Evolutionary conservation across 92 coral and sea anemone species (phyloP).

Genomic region (Palythoa caribaeorum): DNA sequence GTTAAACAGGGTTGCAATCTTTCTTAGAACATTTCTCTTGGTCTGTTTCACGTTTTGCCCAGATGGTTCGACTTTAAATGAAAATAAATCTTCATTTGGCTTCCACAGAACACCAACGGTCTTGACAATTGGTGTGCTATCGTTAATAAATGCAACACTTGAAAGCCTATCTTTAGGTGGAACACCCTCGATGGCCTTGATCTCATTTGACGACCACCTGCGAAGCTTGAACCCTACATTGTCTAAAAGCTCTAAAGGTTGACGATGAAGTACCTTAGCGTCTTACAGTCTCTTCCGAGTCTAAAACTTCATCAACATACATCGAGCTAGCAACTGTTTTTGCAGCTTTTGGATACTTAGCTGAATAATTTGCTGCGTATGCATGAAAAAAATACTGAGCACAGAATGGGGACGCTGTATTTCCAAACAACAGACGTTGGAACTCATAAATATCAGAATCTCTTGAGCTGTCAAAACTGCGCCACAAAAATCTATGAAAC

Average conservation of each 20-base stretch:
- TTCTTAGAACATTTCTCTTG: slow-evolving; percentile 62
- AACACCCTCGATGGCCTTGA: slow-evolving; percentile 47
- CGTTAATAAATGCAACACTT: background rate
- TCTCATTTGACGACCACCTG: slow-evolving; percentile 59
- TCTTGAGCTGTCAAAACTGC: slow-evolving; percentile 30
- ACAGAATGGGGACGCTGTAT: slow-evolving; percentile 70
- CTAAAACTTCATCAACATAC: slow-evolving; percentile 33
- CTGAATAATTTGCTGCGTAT: slow-evolving; percentile 39
- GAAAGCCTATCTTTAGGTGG: slow-evolving; percentile 31
- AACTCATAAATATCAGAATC: slow-evolving; percentile 57
- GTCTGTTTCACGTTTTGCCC: slow-evolving; percentile 1
- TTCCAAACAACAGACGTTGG: slow-evolving; percentile 55
- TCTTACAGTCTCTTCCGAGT: slow-evolving; percentile 63
- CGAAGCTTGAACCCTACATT: slow-evolving; percentile 54
- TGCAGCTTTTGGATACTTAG: slow-evolving; percentile 60
- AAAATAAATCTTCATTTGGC: slow-evolving; percentile 47
- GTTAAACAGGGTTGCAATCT: slow-evolving; percentile 63
- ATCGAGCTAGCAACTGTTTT: slow-evolving; percentile 48
- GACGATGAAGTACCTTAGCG: slow-evolving; percentile 54
- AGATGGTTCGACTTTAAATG: slow-evolving; percentile 46
- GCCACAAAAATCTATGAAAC: slow-evolving; percentile 9
- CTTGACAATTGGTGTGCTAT: slow-evolving; percentile 26
- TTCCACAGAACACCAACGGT: slow-evolving; percentile 57
- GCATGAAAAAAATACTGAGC: slow-evolving; percentile 50
- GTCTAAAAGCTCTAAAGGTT: slow-evolving; percentile 52